Base-by-base conservation (phyloP, 2,888 invertebrate genomes). In the Andrena camellia region DNA sequence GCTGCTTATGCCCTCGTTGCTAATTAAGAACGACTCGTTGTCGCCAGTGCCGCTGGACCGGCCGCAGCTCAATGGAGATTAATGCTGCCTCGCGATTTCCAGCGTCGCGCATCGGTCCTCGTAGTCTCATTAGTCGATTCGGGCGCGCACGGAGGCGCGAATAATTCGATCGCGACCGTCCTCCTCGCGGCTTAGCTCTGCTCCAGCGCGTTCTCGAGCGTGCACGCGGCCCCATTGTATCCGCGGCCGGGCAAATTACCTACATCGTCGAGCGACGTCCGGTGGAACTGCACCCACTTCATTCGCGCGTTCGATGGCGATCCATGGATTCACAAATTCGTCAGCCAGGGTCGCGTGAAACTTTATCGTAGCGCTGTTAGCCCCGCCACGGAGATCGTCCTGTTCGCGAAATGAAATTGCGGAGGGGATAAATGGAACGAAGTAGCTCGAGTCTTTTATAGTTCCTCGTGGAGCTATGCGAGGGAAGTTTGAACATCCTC, bases 51-150 rank as follows among this genome's bases (percentile, higher is more conserved):
- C 72, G 75, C 74, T 83, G 64, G 79, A 72, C 48, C 4, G 57
- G 69, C 60, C 63, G 78, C 35, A 54, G 71, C 78, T 75, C 86
- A 88, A 88, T 87, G 80, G 85, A 87, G 87, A 87, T 86, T 88
- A 87, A 80, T 72, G 75, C 71, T 72, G 71, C 71, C 71, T 68
- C 81, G 75, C 75, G 80, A 81, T 84, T 87, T 84, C 76, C 78
- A 85, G 42, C 74, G 67, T 73, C 73, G 78, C 50, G 70, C 70
- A 76, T 76, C 81, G 81, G 75, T 70, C 68, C 75, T 74, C 29
- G 57, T 20, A 31, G 33, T 82, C 78, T 85, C 78, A 67, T 88
- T 88, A 81, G 83, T 77, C 66, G 76, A 68, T 66, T 74, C 63
- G 70, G 83, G 72, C 74, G 77, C 60, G 68, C 13, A 42, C 60